These are phyloP conservation scores for Phoronis australis DNA, from an alignment of 2,888 invertebrate genomes.

Conservation along the genomic window DNA sequence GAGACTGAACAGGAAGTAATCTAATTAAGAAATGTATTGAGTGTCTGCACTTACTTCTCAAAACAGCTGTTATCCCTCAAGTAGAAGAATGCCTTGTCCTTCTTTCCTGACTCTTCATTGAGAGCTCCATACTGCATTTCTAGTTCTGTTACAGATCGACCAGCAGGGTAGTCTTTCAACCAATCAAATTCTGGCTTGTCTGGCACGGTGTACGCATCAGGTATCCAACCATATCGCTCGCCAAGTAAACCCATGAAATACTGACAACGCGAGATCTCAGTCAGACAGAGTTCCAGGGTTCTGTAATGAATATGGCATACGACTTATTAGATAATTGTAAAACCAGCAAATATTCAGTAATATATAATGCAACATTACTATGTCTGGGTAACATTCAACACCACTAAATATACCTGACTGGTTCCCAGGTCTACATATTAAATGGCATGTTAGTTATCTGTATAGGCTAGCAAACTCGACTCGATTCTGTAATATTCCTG, in stretches of 20 bases:
- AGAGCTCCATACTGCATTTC: slow-evolving; percentile 50
- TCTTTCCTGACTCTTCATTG: slow-evolving; percentile 19
- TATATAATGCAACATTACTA: too few relatives aligned
- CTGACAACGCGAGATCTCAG: slow-evolving; percentile 50
- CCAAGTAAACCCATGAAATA: slow-evolving; percentile 54
- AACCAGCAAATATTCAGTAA: too few relatives aligned
- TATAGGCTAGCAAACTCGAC: too few relatives aligned
- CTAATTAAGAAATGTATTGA: too few relatives aligned
- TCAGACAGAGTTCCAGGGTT: slow-evolving; percentile 50
- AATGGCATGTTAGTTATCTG: too few relatives aligned
- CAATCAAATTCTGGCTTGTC: slow-evolving; percentile 46
- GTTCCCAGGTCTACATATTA: too few relatives aligned
- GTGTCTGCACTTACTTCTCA: slow-evolving; percentile 32
- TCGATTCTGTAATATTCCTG: too few relatives aligned
- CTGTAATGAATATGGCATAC: slow-evolving; percentile 27
- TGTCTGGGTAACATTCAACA: too few relatives aligned
- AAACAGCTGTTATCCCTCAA: slow-evolving; percentile 42
- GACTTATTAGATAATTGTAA: too few relatives aligned
- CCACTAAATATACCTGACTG: too few relatives aligned
- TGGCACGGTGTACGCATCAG: slow-evolving; percentile 36
- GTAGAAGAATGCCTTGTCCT: slow-evolving; percentile 49
- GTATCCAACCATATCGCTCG: slow-evolving; percentile 52
- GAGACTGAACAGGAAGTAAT: too few relatives aligned
- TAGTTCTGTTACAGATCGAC: slow-evolving; percentile 53
- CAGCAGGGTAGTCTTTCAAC: slow-evolving; percentile 42